Evolutionary conservation across 2,888 invertebrate genomes (phyloP).

Genomic region (Linnaemya vulpina): DNA sequence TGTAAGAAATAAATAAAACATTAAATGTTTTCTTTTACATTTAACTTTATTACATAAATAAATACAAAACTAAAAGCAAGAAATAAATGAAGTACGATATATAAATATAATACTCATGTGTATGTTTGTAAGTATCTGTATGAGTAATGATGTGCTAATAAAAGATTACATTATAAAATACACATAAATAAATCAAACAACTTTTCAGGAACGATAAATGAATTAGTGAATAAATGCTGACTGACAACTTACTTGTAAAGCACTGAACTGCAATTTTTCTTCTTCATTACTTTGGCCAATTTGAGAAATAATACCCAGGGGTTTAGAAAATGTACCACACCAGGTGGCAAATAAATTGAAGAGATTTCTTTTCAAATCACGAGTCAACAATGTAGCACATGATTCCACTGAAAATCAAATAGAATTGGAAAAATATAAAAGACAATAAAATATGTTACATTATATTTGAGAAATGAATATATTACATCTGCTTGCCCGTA

Average conservation of each 20-base stretch:
- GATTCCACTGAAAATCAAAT: constrained; percentile 88
- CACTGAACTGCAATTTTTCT: constrained; percentile 86
- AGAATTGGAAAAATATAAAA: not conserved
- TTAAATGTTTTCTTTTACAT: not conserved
- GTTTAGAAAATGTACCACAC: constrained; percentile 94
- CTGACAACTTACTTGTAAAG: constrained; percentile 84
- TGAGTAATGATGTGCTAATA: not conserved
- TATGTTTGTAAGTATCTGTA: not conserved
- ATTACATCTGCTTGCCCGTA: too few species aligned
- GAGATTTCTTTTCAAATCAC: constrained; percentile 92
- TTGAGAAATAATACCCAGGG: constrained; percentile 84
- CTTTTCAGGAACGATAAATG: not conserved
- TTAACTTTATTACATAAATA: not conserved
- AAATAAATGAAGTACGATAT: not conserved
- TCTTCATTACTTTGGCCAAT: constrained; percentile 83
- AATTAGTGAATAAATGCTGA: not conserved
- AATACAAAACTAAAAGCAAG: not conserved
- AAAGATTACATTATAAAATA: not conserved
- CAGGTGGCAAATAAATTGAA: constrained; percentile 97
- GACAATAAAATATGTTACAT: not conserved
- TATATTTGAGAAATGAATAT: not conserved
- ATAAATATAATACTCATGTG: not conserved
- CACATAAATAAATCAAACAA: not conserved
- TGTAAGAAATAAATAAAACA: constrained; percentile 30
- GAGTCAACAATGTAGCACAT: constrained; percentile 92